phyloP scores from a whole-genome alignment of 1,140 invertebrate species.

The Sitobion miscanthi region DNA sequence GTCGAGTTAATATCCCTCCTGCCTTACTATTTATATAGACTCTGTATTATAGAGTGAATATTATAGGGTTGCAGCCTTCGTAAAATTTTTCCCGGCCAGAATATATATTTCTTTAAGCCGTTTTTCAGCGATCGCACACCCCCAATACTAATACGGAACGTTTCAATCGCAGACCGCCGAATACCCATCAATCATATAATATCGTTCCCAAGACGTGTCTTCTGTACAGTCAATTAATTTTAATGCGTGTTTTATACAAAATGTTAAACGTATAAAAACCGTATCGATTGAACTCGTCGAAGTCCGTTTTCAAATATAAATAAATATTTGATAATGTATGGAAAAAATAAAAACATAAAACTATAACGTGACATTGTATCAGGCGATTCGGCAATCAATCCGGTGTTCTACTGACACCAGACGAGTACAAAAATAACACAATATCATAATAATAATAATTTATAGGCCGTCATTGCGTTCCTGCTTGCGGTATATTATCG shows the following conservation, averaged over 20 bases:
- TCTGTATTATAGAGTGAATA: not conserved
- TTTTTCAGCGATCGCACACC: not conserved
- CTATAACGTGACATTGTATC: not conserved
- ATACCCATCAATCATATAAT: not conserved
- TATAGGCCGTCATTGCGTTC: not conserved
- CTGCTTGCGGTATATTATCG: not conserved
- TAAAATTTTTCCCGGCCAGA: not conserved
- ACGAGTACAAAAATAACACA: not conserved
- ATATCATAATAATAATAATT: no score
- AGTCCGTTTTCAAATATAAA: not conserved
- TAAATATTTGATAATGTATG: not conserved
- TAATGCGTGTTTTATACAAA: not conserved
- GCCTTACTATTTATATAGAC: not conserved
- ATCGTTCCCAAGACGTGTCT: not conserved
- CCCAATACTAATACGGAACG: not conserved
- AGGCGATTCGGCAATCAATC: not conserved
- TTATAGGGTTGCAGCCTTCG: not conserved
- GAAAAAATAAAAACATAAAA: not conserved
- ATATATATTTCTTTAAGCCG: not conserved
- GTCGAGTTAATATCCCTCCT: no score
- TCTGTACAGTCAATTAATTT: not conserved
- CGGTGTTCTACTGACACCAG: not conserved
- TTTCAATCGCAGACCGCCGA: not conserved
- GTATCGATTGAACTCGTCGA: not conserved
- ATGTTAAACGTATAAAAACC: not conserved